These are phyloP conservation scores for Osmerus mordax DNA, from an alignment of 2,113 vertebrate genomes.

Conservation along the genomic window DNA sequence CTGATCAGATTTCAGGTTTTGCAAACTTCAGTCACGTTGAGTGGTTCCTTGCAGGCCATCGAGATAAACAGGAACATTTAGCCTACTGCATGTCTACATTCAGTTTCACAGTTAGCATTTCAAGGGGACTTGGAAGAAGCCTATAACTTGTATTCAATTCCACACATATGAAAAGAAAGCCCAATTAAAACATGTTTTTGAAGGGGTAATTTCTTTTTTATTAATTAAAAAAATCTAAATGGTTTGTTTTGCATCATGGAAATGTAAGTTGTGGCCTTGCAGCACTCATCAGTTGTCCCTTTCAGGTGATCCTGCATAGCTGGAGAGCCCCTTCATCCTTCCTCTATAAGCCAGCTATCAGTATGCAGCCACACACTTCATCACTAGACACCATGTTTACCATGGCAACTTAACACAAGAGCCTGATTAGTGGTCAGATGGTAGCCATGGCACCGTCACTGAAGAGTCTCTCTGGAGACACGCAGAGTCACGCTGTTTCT, in stretches of 20 bases:
- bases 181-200: too few relatives aligned
- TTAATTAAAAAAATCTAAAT: background rate
- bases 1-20: too few relatives aligned
- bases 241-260: background rate
- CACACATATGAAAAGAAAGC: too few relatives aligned
- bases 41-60: too few relatives aligned
- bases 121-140: too few relatives aligned
- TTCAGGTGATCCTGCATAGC: background rate
- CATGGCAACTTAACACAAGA: constrained; percentile 38
- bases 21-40: too few relatives aligned
- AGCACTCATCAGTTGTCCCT: background rate
- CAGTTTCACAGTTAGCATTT: too few relatives aligned
- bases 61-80: too few relatives aligned
- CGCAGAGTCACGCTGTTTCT: background rate
- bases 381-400: constrained; percentile 27
- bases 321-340: background rate
- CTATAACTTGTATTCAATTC: too few relatives aligned
- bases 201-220: too few relatives aligned
- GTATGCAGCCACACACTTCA: background rate
- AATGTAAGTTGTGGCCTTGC: background rate
- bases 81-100: too few relatives aligned
- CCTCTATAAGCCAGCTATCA: background rate
- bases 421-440: constrained; percentile 8
- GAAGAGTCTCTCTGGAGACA: background rate
- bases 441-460: background rate